Conservation (phyloP, 2,113 vertebrate species). For the Laticauda laticaudata region DNA sequence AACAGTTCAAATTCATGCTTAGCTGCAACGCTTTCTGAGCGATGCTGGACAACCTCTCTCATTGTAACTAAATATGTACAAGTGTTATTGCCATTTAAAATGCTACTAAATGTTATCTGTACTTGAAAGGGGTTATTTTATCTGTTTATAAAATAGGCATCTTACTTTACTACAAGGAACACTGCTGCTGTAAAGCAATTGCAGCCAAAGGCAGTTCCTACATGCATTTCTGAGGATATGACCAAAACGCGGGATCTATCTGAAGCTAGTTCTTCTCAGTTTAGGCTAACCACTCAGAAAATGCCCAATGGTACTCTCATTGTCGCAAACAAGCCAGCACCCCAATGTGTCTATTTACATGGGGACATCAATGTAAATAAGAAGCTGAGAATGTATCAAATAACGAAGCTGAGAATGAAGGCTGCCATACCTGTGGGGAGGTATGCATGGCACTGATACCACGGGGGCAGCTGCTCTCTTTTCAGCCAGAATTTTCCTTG, state of each 20-base stretch:
- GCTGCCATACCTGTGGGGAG: conserved; percentile 84
- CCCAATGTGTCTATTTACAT: too few relatives aligned
- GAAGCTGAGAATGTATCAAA: too few relatives aligned
- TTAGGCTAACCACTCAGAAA: background rate
- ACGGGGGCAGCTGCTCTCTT: conserved; percentile 93
- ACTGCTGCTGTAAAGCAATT: background rate
- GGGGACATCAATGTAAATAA: too few relatives aligned
- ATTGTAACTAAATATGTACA: background rate
- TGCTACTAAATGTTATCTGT: background rate
- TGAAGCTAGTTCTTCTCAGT: background rate
- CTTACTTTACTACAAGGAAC: background rate
- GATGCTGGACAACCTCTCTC: background rate
- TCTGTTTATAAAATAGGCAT: background rate
- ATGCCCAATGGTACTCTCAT: too few relatives aligned
- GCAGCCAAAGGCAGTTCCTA: background rate
- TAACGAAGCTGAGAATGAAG: too few relatives aligned
- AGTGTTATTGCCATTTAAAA: background rate
- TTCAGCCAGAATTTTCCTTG: conserved; percentile 93
- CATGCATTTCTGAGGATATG: background rate
- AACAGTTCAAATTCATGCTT: background rate
- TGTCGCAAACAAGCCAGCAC: background rate
- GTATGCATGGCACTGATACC: conserved; percentile 96
- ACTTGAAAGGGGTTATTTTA: background rate
- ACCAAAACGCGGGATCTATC: background rate
- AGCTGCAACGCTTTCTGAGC: background rate